Percentiles rank a stretch among this genome's conserved stretches.
Evolutionary conservation across 1,140 invertebrate genomes (phyloP).

Genomic region (Drosophila athabasca): DNA sequence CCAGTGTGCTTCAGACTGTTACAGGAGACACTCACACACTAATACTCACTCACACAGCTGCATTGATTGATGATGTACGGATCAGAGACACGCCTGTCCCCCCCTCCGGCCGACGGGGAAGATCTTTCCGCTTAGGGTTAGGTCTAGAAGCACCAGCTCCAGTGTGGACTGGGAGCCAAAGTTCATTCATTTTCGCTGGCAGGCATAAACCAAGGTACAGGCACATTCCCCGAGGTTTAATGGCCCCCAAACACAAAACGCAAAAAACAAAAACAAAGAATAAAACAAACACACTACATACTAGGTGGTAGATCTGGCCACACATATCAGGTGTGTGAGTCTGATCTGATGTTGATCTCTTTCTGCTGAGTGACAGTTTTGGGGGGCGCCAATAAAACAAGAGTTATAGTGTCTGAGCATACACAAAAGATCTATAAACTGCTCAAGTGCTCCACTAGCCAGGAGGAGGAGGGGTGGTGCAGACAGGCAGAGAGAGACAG

Average conservation of each 20-base stretch:
- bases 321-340: conserved; percentile 11
- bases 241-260: conserved; percentile 23
- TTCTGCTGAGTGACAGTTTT: conserved; percentile 53
- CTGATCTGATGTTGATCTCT: conserved; percentile 31
- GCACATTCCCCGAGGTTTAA: conserved; percentile 49
- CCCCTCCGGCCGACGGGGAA: neutral
- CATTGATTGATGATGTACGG: conserved; percentile 42
- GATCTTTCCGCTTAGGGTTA: neutral
- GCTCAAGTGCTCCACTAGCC: conserved; percentile 29
- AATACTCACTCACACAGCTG: conserved; percentile 19
- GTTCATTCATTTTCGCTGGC: conserved; percentile 6
- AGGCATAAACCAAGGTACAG: conserved; percentile 33
- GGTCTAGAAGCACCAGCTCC: neutral
- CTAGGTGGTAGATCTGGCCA: no score
- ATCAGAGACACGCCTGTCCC: conserved; percentile 26
- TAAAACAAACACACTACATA: neutral
- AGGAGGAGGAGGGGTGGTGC: no score
- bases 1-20: no score
- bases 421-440: conserved; percentile 47
- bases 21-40: neutral
- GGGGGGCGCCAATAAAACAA: conserved; percentile 15
- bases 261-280: no score
- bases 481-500: neutral
- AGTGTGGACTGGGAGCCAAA: conserved; percentile 15
- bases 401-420: conserved; percentile 10